Evolutionary conservation across 2,113 vertebrate genomes (phyloP), one percentile per base, ranked within the genome.

Genomic region (Toxostoma redivivum): DNA sequence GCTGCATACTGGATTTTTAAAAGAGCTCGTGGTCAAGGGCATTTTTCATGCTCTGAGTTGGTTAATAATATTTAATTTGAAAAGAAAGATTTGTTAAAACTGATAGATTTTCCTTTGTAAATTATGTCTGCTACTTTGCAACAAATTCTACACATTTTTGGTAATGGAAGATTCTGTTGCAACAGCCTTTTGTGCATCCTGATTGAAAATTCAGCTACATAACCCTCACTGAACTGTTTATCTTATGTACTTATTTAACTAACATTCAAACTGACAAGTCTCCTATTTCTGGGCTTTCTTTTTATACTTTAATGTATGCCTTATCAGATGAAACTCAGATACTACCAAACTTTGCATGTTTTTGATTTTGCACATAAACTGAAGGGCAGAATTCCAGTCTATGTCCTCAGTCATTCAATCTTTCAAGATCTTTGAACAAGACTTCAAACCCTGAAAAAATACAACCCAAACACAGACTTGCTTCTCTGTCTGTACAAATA

Each of bases 161-260:
- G 87, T 97, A 97, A 94, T 73, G 50, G 84, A 91, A 97, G 70
- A 96, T 70, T 60, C 86, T 89, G 86, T 92, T 94, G 61, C 89
- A 95, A 86, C 70, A 96, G 94, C 53, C 94, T 97, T 95, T 79
- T 95, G 86, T 97, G 97, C 80, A 90, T 95, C 76, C 95, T 95
- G 95, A 97, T 98, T 98, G 98, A 98, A 98, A 98, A 98, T 98
- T 98, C 98, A 97, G 98, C 97, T 97, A 94, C 96, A 98, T 98
- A 98, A 98, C 98, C 98, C 97, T 97, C 96, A 93, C 95, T 96
- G 98, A 98, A 98, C 98, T 98, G 97, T 98, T 98, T 98, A 97
- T 98, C 97, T 98, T 98, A 97, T 97, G 97, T 98, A 98, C 97
- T 98, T 98, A 98, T 98, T 98, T 98, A 98, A 98, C 98, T 98